Base-by-base conservation (phyloP, 2,113 vertebrate genomes). In the Rana temporaria region DNA sequence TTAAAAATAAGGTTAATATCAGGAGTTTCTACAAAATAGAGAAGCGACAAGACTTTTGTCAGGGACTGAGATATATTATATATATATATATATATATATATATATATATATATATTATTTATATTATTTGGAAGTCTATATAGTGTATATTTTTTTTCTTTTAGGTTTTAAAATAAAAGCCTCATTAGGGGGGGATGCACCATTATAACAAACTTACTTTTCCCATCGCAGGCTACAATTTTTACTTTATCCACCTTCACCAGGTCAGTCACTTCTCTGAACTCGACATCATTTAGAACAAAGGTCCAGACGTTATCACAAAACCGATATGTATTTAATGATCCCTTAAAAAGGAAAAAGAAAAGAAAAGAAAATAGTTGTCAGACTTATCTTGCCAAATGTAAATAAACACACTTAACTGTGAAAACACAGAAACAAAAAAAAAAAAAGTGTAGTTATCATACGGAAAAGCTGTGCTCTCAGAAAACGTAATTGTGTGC, bases 231-330 rank as follows among this genome's bases (percentile, higher is more conserved):
- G 48, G 98, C 98, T 48, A 99, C 98, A 26, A 99, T 99, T 92
- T 99, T 99, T 86, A 99, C 97, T 93, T 99, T 99, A 90, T 99
- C 98, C 85, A 99, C 98, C 91, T 99, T 99, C 82, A 99, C 97
- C 57, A 99, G 94, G 84, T 99, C 98, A 5, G 97, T 99, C 81
- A 99, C 97, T 88, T 99, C 98, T 85, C 98, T 91, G 91, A 99
- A 99, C 91, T 99, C 98, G 85, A 99, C 98, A 2, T 99, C 97
- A 65, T 99, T 99, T 87, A 99, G 91, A 62, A 99, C 98, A 78
- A 99, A 99, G 0, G 98, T 99, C 98, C 98, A 99, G 57, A 99
- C 98, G 15, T 99, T 99, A 91, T 99, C 98, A 81, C 98, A 99
- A 93, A 99, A 99, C 86, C 98, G 91, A 94, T 99, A 99, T 0